These are phyloP conservation scores for Chelmon rostratus DNA, from an alignment of 2,797 vertebrate species.

Conservation along the genomic window DNA sequence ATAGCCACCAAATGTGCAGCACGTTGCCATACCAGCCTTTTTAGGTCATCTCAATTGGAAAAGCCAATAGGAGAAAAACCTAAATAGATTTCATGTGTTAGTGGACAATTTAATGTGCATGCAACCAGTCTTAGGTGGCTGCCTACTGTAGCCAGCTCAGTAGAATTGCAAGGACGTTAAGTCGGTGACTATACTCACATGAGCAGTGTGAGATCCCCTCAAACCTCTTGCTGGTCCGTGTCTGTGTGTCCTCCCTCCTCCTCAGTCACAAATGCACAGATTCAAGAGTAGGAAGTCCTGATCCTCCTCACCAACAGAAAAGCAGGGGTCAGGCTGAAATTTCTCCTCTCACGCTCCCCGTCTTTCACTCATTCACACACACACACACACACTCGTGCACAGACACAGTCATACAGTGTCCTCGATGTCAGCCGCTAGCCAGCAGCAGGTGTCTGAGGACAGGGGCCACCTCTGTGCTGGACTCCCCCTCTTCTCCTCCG, in stretches of 20 bases:
- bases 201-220: slow-evolving; percentile 52
- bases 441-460: slow-evolving; percentile 84
- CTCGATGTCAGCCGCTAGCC: slow-evolving; percentile 71
- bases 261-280: slow-evolving; percentile 56
- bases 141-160: slow-evolving; percentile 12
- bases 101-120: neutral
- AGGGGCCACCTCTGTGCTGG: slow-evolving; percentile 82
- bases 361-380: slow-evolving; percentile 61
- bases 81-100: slow-evolving; percentile 18
- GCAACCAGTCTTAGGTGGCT: slow-evolving; percentile 3
- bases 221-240: slow-evolving; percentile 40
- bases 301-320: slow-evolving; percentile 53
- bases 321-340: slow-evolving; percentile 55
- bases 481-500: slow-evolving; percentile 50
- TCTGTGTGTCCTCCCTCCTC: slow-evolving; percentile 49
- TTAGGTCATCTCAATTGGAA: slow-evolving; percentile 52
- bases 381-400: slow-evolving; percentile 46
- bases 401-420: slow-evolving; percentile 77
- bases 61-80: slow-evolving; percentile 3
- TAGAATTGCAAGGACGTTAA: slow-evolving; percentile 23
- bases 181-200: slow-evolving; percentile 73
- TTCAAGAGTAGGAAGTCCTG: slow-evolving; percentile 28
- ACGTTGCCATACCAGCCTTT: slow-evolving; percentile 37
- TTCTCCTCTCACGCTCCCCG: slow-evolving; percentile 49
- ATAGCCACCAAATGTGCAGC: slow-evolving; percentile 18